Evolutionary conservation across 2,797 vertebrate species (phyloP).

Genomic region (Erpetoichthys calabaricus): DNA sequence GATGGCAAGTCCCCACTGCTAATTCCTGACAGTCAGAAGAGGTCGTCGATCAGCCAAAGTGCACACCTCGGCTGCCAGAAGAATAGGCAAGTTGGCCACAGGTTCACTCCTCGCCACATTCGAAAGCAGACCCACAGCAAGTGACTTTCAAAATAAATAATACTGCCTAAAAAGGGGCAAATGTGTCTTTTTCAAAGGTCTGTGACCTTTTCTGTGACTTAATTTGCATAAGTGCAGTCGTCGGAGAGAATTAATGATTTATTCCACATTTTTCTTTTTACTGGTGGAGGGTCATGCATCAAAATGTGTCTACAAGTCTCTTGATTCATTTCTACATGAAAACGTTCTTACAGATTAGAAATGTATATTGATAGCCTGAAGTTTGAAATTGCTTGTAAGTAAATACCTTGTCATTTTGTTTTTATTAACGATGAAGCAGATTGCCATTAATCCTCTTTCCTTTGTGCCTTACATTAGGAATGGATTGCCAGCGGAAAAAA

Average conservation of each 20-base stretch:
- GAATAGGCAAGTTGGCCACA: too few relatives aligned
- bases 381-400: constrained; percentile 55
- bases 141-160: too few relatives aligned
- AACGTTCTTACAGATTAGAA: constrained; percentile 45
- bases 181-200: constrained; percentile 27
- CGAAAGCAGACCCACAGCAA: too few relatives aligned
- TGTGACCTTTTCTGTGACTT: constrained; percentile 36
- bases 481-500: constrained; percentile 95
- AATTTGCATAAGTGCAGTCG: constrained; percentile 50
- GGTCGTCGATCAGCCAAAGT: too few relatives aligned
- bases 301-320: constrained; percentile 34
- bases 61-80: too few relatives aligned
- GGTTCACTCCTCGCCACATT: too few relatives aligned
- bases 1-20: too few relatives aligned
- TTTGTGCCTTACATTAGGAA: constrained; percentile 62
- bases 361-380: constrained; percentile 61
- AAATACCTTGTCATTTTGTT: constrained; percentile 63
- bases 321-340: constrained; percentile 48
- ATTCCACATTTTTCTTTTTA: constrained; percentile 45
- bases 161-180: constrained; percentile 6
- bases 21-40: too few relatives aligned
- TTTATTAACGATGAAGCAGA: constrained; percentile 51
- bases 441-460: constrained; percentile 53
- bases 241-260: constrained; percentile 56
- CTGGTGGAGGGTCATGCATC: constrained; percentile 55